Percentiles rank a stretch among this genome's conserved stretches.
Evolutionary conservation across 2,888 invertebrate genomes (phyloP).

Genomic region (Odontomyia ornata): DNA sequence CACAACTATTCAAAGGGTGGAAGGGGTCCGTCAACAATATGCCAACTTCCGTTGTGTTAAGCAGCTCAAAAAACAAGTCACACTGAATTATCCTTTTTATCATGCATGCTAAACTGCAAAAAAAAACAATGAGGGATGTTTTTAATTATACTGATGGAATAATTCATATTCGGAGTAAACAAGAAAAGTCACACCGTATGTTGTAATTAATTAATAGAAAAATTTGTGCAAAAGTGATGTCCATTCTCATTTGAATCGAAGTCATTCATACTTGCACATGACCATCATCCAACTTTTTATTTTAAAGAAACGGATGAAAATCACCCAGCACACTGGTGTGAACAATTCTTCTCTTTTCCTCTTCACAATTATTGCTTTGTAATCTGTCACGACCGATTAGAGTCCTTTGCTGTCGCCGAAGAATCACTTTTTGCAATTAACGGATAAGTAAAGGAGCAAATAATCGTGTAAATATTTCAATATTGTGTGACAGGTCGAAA

Average conservation of each 20-base stretch:
- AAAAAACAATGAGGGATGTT: slow-evolving; percentile 20
- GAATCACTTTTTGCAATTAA: slow-evolving; percentile 43
- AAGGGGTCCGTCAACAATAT: not conserved
- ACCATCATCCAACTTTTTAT: no score
- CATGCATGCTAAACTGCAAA: not conserved
- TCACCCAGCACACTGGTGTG: slow-evolving; percentile 30
- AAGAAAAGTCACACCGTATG: not conserved
- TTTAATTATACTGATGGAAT: slow-evolving; percentile 19
- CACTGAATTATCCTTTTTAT: not conserved
- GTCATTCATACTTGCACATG: no score
- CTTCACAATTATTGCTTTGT: slow-evolving; percentile 36
- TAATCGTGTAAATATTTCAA: slow-evolving; percentile 34
- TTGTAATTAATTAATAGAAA: slow-evolving; percentile 36
- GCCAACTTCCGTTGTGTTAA: not conserved
- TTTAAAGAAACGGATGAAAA: no score
- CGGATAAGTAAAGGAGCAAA: slow-evolving; percentile 42
- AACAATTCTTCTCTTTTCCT: not conserved
- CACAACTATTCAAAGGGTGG: not conserved
- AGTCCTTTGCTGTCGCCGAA: slow-evolving; percentile 18
- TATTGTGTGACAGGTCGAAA: not conserved
- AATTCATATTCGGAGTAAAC: not conserved
- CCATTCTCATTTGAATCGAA: no score
- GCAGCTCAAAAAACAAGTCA: not conserved
- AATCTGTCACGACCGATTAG: slow-evolving; percentile 43
- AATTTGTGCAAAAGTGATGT: no score